Evolutionary conservation across 2,888 invertebrate genomes (phyloP).

Genomic region (Ichneumon xanthorius): DNA sequence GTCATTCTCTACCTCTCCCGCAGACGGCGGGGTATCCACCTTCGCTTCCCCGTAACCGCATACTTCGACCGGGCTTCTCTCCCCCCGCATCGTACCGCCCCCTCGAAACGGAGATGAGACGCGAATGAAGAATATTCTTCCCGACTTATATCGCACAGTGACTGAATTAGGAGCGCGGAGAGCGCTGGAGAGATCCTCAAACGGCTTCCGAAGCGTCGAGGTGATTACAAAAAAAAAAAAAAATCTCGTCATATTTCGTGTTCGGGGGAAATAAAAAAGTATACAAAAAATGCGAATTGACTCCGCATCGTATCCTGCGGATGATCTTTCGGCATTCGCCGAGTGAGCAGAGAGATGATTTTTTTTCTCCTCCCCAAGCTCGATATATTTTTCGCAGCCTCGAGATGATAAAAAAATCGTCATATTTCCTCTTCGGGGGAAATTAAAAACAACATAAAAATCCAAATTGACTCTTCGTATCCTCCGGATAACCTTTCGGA

Average conservation of each 20-base stretch:
- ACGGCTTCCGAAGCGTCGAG: not conserved
- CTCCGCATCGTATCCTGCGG: not conserved
- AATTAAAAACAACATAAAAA: too few species aligned
- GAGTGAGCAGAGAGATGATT: not conserved
- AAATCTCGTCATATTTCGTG: not conserved
- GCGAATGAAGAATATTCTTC: conserved; percentile 55
- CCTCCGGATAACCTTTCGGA: not conserved
- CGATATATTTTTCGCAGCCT: not conserved
- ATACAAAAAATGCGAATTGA: not conserved
- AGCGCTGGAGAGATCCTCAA: not conserved
- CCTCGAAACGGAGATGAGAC: conserved; percentile 37
- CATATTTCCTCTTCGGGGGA: too few species aligned
- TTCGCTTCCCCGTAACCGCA: conserved; percentile 56
- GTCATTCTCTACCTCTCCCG: conserved; percentile 64
- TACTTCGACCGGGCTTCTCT: conserved; percentile 26
- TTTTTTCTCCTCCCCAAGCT: not conserved
- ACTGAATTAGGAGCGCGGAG: not conserved
- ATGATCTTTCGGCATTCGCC: not conserved
- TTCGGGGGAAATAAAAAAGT: not conserved
- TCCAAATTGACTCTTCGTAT: not conserved
- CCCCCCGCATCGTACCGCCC: conserved; percentile 7
- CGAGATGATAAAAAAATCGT: not conserved
- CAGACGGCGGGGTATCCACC: conserved; percentile 51
- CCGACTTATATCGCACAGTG: not conserved
- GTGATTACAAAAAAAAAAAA: not conserved